Percentiles rank a stretch among this genome's conserved stretches.
Evolutionary conservation across 2,113 vertebrate species (phyloP).

Genomic region (Lepisosteus osseus): DNA sequence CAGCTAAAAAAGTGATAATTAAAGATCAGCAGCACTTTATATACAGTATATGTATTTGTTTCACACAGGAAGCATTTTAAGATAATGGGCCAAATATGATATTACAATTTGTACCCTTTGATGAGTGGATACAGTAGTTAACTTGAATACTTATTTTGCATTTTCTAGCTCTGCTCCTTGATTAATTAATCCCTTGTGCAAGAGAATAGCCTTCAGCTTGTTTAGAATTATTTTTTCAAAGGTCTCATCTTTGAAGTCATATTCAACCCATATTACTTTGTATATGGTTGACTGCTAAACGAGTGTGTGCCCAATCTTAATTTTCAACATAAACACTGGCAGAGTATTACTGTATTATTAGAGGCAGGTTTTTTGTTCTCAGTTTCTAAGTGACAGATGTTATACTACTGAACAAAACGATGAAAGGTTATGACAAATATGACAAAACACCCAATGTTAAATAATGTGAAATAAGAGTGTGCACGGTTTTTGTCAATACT

Average conservation of each 20-base stretch:
- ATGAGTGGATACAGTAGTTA: too few relatives aligned
- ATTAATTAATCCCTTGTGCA: slow-evolving; percentile 3
- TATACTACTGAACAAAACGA: slow-evolving; percentile 9
- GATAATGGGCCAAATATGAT: too few relatives aligned
- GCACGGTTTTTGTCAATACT: too few relatives aligned
- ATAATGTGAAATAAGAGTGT: too few relatives aligned
- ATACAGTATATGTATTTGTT: too few relatives aligned
- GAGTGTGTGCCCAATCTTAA: too few relatives aligned
- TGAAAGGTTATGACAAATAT: slow-evolving; percentile 18
- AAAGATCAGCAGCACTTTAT: too few relatives aligned
- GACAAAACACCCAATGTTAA: not conserved
- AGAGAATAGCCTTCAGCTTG: not conserved
- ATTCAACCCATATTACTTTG: not conserved
- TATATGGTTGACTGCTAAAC: not conserved
- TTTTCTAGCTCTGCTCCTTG: slow-evolving; percentile 8
- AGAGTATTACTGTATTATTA: not conserved
- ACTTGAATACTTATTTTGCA: not conserved
- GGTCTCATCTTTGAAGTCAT: not conserved
- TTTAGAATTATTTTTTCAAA: not conserved
- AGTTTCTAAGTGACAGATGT: slow-evolving; percentile 22
- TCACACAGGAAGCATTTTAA: too few relatives aligned
- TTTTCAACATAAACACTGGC: not conserved
- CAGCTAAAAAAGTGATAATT: too few relatives aligned
- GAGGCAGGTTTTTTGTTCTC: slow-evolving; percentile 17
- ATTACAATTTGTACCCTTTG: too few relatives aligned